Evolutionary conservation across 2,888 invertebrate genomes (phyloP).

Genomic region (Ferdinandea cuprea): DNA sequence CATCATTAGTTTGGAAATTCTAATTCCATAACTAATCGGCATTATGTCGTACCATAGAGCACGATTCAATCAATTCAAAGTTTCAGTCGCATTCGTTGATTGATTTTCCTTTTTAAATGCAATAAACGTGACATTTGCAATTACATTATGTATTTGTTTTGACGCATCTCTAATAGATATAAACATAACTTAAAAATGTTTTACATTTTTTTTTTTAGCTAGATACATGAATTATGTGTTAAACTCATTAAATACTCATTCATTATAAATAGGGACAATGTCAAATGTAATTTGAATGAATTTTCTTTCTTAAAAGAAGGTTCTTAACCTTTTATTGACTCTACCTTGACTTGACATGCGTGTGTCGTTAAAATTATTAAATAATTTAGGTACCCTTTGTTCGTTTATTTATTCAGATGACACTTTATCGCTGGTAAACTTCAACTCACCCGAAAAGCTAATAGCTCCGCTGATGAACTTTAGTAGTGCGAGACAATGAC

Average conservation of each 20-base stretch:
- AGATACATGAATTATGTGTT: too few species aligned
- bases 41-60: background rate
- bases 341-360: constrained; percentile 53
- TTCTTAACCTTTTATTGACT: constrained; percentile 49
- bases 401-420: constrained; percentile 38
- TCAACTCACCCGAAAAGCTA: constrained; percentile 50
- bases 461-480: constrained; percentile 47
- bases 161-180: constrained; percentile 34
- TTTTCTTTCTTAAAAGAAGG: constrained; percentile 4
- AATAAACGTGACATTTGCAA: constrained; percentile 40
- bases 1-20: background rate
- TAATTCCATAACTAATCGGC: background rate
- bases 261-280: constrained; percentile 8
- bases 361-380: constrained; percentile 37
- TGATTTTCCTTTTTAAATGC: constrained; percentile 22
- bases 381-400: constrained; percentile 42
- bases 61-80: constrained; percentile 13
- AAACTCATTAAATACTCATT: too few species aligned
- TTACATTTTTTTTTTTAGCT: too few species aligned
- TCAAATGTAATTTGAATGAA: background rate
- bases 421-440: constrained; percentile 47
- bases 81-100: constrained; percentile 25
- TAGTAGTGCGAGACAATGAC: constrained; percentile 31
- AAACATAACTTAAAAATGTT: background rate
- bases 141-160: constrained; percentile 12